Conservation (phyloP, 2,888 invertebrate genomes). For the Automeris io region DNA sequence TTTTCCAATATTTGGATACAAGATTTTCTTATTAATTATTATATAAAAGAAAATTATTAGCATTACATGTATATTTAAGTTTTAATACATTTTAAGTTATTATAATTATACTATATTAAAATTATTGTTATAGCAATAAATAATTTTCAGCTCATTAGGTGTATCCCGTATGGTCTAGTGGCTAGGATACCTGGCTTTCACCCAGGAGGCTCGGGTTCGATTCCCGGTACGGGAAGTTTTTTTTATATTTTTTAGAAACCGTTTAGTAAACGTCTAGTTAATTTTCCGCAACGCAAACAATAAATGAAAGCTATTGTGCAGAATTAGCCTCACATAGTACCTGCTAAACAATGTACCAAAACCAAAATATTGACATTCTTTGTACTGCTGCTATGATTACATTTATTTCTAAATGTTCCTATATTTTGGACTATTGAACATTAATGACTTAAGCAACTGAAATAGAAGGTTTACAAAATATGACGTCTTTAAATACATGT, state of each 20-base stretch:
- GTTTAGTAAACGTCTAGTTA: too few relatives aligned
- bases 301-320: too few relatives aligned
- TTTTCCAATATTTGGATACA: too few relatives aligned
- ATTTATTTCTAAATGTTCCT: neutral
- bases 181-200: conserved; percentile 85
- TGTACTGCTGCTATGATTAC: neutral
- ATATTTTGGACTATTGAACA: neutral
- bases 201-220: conserved; percentile 86
- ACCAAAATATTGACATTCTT: conserved; percentile 2
- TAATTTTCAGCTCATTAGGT: neutral
- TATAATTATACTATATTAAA: neutral
- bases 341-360: neutral
- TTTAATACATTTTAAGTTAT: too few relatives aligned
- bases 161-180: conserved; percentile 80
- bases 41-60: too few relatives aligned
- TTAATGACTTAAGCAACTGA: too few relatives aligned
- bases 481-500: too few relatives aligned
- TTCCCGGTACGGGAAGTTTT: conserved; percentile 81
- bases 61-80: too few relatives aligned
- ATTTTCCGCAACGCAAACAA: too few relatives aligned
- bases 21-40: too few relatives aligned
- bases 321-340: too few relatives aligned
- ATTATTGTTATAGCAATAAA: neutral
- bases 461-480: too few relatives aligned
- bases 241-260: neutral